Evolutionary conservation across 2,888 invertebrate genomes (phyloP).

Genomic region (Drosophila rubida): DNA sequence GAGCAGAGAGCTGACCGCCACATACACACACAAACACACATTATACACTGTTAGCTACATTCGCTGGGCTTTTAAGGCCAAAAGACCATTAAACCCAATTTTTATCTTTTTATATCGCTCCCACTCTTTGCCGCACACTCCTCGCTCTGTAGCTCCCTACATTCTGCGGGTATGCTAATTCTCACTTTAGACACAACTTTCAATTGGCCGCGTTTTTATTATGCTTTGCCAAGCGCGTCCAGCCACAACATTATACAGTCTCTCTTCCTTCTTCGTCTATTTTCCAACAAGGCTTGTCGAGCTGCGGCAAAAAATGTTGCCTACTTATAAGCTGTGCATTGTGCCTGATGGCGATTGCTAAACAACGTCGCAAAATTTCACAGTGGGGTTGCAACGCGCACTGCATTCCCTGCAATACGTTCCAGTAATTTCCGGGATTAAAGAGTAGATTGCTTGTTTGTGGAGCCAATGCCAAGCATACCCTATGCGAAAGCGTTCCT

Average conservation of each 20-base stretch:
- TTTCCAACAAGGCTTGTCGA: constrained; percentile 34
- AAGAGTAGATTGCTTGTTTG: background rate
- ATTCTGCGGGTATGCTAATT: constrained; percentile 43
- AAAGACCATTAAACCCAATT: constrained; percentile 44
- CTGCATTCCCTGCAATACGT: constrained; percentile 4
- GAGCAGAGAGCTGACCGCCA: constrained; percentile 24
- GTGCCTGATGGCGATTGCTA: constrained; percentile 55
- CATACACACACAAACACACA: constrained; percentile 1
- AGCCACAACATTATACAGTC: constrained; percentile 42
- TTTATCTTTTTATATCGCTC: constrained; percentile 32
- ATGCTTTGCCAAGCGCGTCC: constrained; percentile 52
- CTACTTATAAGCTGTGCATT: constrained; percentile 59
- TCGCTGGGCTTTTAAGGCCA: constrained; percentile 29
- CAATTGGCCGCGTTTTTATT: constrained; percentile 49
- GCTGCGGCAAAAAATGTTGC: constrained; percentile 47
- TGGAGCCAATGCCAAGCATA: background rate
- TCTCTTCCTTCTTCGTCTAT: constrained; percentile 1
- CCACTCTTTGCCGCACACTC: background rate
- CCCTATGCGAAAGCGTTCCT: background rate
- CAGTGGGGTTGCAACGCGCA: background rate
- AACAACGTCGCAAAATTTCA: constrained; percentile 14
- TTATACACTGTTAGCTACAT: constrained; percentile 12
- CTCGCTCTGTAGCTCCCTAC: background rate
- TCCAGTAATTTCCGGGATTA: background rate
- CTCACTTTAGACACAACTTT: constrained; percentile 52